A percentile compares a stretch with the other conserved stretches of the same genome.
These are phyloP conservation scores for Pseudochirops corinnae DNA, from an alignment of 2,797 vertebrate genomes.

Conservation along the genomic window DNA sequence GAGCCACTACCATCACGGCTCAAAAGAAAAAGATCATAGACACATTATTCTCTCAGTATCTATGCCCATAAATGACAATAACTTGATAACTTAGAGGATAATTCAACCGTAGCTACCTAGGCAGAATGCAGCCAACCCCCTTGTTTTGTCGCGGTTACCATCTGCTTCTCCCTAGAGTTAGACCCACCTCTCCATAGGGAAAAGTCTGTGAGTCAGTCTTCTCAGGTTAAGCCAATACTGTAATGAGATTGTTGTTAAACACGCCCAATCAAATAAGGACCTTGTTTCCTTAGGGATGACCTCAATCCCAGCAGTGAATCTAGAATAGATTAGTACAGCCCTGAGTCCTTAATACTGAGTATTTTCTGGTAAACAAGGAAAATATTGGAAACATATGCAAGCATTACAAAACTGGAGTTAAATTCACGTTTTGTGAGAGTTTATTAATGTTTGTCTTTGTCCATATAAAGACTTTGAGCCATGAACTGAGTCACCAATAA, in stretches of 20 bases:
- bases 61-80: conserved; percentile 61
- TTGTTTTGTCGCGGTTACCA: conserved; percentile 67
- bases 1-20: not conserved
- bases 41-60: not conserved
- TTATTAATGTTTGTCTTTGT: conserved; percentile 46
- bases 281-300: conserved; percentile 57
- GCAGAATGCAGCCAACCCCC: conserved; percentile 63
- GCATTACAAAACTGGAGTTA: conserved; percentile 39
- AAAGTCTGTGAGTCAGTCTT: not conserved
- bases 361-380: conserved; percentile 64
- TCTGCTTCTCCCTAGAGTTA: conserved; percentile 50
- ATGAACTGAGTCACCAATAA: conserved; percentile 41
- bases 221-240: conserved; percentile 42
- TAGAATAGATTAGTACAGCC: conserved; percentile 22
- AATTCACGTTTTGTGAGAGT: conserved; percentile 53
- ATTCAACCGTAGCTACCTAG: conserved; percentile 70
- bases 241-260: conserved; percentile 69
- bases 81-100: conserved; percentile 81
- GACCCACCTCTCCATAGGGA: conserved; percentile 64
- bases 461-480: conserved; percentile 54
- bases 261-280: conserved; percentile 64
- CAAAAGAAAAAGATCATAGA: conserved; percentile 24
- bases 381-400: conserved; percentile 44
- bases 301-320: conserved; percentile 56
- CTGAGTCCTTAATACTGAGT: conserved; percentile 16